Evolutionary conservation across 2,888 invertebrate species (phyloP).

Genomic region (Xestia sexstrigata): DNA sequence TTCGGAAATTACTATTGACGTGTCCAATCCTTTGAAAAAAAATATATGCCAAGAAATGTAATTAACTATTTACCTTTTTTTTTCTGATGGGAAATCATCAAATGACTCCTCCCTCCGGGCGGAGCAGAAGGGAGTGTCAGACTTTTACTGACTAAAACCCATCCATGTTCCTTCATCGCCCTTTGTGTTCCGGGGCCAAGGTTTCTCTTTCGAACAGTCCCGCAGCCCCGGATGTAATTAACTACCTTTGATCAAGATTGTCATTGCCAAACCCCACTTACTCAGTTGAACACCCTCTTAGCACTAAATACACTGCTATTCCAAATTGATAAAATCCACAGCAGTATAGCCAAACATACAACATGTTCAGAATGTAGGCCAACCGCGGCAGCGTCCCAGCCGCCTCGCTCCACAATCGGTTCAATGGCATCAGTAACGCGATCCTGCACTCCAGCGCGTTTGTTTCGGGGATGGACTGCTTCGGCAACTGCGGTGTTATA

Average conservation of each 20-base stretch:
- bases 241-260: neutral
- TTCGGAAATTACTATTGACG: neutral
- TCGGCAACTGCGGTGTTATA: slow-evolving; percentile 38
- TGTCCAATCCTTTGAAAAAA: neutral
- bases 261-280: neutral
- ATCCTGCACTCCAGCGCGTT: slow-evolving; percentile 44
- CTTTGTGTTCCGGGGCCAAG: too few species aligned
- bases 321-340: slow-evolving; percentile 17
- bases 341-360: neutral
- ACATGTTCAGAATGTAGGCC: slow-evolving; percentile 25
- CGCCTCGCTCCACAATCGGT: slow-evolving; percentile 66
- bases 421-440: slow-evolving; percentile 63
- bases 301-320: neutral
- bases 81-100: too few species aligned
- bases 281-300: neutral
- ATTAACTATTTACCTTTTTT: too few species aligned
- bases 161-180: too few species aligned
- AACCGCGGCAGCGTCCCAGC: slow-evolving; percentile 26
- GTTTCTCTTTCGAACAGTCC: too few species aligned
- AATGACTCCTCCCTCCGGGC: too few species aligned
- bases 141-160: too few species aligned
- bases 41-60: neutral
- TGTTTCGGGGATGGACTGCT: slow-evolving; percentile 52
- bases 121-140: too few species aligned
- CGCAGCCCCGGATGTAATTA: too few species aligned